A percentile compares a stretch with the other conserved stretches of the same genome.
phyloP scores from a whole-genome alignment of 2,797 vertebrate species.

The Chiroxiphia lanceolata region DNA sequence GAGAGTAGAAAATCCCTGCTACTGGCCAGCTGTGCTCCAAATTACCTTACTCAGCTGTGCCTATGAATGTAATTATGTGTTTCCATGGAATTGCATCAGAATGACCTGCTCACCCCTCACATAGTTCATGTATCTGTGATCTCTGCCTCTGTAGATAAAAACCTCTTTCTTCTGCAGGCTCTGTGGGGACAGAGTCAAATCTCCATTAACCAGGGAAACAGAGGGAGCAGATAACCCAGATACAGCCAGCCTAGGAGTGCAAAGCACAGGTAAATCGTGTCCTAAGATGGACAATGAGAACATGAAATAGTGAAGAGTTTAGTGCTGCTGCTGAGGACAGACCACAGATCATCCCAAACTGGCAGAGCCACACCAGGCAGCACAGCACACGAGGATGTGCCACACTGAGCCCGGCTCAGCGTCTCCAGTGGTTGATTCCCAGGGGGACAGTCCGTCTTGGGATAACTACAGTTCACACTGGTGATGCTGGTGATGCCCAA shows the following conservation, averaged over 20 bases:
- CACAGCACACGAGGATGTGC: no score
- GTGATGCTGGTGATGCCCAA: background rate
- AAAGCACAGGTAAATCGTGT: background rate
- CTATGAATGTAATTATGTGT: slow-evolving; percentile 26
- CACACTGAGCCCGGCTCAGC: background rate
- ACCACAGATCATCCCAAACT: background rate
- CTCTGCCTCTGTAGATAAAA: background rate
- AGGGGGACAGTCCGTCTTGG: background rate
- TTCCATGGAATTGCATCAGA: slow-evolving; percentile 39
- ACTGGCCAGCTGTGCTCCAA: slow-evolving; percentile 45
- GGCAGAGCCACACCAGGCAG: background rate
- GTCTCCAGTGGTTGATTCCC: background rate
- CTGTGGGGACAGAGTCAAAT: background rate
- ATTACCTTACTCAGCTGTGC: slow-evolving; percentile 27
- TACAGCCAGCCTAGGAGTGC: background rate
- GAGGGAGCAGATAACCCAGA: background rate
- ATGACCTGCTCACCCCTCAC: slow-evolving; percentile 15
- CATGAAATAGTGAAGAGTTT: background rate
- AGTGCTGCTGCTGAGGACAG: background rate
- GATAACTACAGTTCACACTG: background rate
- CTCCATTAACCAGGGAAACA: background rate
- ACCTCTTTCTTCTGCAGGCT: background rate
- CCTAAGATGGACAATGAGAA: background rate
- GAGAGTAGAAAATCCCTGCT: slow-evolving; percentile 31
- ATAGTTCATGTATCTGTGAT: background rate